These are phyloP conservation scores for Scomber colias DNA, from an alignment of 2,113 vertebrate genomes.

Conservation along the genomic window DNA sequence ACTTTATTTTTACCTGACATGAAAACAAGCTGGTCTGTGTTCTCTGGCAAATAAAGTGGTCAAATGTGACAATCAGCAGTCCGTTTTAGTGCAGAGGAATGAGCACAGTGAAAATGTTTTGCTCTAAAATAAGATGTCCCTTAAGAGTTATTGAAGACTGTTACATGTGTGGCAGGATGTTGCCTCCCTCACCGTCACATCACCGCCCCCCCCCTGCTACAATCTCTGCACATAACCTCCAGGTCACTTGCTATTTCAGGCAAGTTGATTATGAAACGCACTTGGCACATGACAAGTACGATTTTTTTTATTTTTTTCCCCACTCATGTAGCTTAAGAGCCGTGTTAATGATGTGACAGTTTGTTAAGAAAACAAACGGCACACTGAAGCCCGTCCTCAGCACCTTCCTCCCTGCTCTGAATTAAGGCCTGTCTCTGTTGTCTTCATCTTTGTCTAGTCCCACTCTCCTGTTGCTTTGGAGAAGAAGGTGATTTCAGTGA, in stretches of 20 bases:
- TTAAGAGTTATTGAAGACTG: neutral
- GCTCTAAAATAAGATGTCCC: no score
- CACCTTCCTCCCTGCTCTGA: slow-evolving; percentile 39
- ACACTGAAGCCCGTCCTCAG: neutral
- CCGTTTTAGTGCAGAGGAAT: no score
- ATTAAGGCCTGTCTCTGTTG: slow-evolving; percentile 81
- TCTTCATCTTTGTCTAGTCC: slow-evolving; percentile 84
- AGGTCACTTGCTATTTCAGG: neutral
- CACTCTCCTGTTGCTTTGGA: slow-evolving; percentile 89
- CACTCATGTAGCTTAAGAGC: neutral
- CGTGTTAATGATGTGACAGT: neutral
- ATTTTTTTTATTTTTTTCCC: no score
- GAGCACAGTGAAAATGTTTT: no score
- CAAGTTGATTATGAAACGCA: neutral
- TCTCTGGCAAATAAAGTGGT: no score
- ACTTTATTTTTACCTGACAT: neutral
- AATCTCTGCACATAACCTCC: neutral
- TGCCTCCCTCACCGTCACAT: neutral
- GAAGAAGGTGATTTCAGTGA: slow-evolving; percentile 89
- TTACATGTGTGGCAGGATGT: no score
- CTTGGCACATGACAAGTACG: neutral
- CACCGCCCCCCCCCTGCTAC: neutral
- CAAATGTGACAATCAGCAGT: no score
- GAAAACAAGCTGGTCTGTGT: neutral
- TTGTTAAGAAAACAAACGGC: neutral